Base-by-base conservation (phyloP, 2,888 invertebrate genomes). In the Ptychoptera contaminata region DNA sequence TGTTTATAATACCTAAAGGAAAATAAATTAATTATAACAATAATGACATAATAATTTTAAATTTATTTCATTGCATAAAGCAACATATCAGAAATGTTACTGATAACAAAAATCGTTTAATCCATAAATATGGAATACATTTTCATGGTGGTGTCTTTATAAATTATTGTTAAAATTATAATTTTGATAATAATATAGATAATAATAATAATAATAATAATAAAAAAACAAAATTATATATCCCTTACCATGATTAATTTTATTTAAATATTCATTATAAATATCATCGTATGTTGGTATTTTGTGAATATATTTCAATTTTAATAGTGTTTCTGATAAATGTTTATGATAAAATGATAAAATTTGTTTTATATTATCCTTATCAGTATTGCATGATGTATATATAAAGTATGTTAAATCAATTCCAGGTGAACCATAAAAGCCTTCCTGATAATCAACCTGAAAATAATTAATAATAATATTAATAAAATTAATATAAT, bases 401-500 rank as follows among this genome's bases (percentile, higher is more conserved):
- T 57, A 58, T 8, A 58, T 53, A 39, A 59, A 56, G 48, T 52
- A 58, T 46, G 58, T 58, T 47, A 53, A 55, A 51, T 59, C 58
- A 40, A 59, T 58, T 29, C 57, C 58, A 7, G 57, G 56, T 16
- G 59, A 59, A n/a, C 59, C 59, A 46, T 47, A 58, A 46, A 52
- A 58, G 2, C 58, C 57, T 47, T 59, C 59, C 52, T 59, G 57
- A 46, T 52, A 59, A 44, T 59, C 58, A 43, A 59, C 53, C 58
- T 59, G 34, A 10, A 46, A 35, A 42, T 29, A 38, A 43, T 29
- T 10, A 16, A 10, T 29, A 15, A 11, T 12, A 31, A 6, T 10
- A 23, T 11, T 40, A 23, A 23, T 23, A 16, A 11, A 11, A 7
- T 29, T 16, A 12, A 12, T 37, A 14, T 14, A 15, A 12, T 37